Percentiles rank a stretch among this genome's conserved stretches.
Evolutionary conservation across 2,113 vertebrate species (phyloP).

Genomic region (Elgaria multicarinata): DNA sequence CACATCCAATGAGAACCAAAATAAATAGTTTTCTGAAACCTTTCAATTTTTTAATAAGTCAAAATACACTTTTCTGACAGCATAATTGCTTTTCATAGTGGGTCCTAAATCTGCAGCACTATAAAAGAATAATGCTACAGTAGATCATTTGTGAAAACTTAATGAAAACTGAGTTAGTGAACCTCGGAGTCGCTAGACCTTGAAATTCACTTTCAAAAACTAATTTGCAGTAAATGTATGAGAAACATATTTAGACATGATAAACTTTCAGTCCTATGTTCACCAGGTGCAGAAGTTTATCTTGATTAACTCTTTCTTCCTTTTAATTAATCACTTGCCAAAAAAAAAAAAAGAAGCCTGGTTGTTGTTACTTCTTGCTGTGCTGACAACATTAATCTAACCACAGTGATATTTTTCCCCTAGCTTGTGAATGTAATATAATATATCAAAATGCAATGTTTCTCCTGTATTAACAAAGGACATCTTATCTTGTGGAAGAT

Average conservation of each 20-base stretch:
- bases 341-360: conserved; percentile 26
- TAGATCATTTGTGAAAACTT: conserved; percentile 97
- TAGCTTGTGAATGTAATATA: conserved; percentile 37
- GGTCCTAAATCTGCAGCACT: conserved; percentile 83
- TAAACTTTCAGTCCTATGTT: conserved; percentile 78
- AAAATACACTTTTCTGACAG: conserved; percentile 95
- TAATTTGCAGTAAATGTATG: conserved; percentile 98
- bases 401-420: conserved; percentile 22
- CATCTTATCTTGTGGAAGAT: conserved; percentile 30
- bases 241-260: conserved; percentile 94
- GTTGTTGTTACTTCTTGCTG: conserved; percentile 16
- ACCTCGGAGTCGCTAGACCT: conserved; percentile 91
- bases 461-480: conserved; percentile 19
- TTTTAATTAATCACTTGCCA: conserved; percentile 78
- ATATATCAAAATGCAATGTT: conserved; percentile 34
- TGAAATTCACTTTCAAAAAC: conserved; percentile 99
- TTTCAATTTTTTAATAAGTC: conserved; percentile 94
- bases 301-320: conserved; percentile 79
- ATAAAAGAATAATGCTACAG: conserved; percentile 88
- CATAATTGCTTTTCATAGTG: conserved; percentile 93
- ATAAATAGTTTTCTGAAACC: conserved; percentile 83
- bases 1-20: conserved; percentile 73
- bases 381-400: conserved; percentile 48
- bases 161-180: conserved; percentile 96
- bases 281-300: conserved; percentile 79